Base-by-base conservation (phyloP, 1,140 invertebrate genomes). In the Hyposmocoma kahamanoa region DNA sequence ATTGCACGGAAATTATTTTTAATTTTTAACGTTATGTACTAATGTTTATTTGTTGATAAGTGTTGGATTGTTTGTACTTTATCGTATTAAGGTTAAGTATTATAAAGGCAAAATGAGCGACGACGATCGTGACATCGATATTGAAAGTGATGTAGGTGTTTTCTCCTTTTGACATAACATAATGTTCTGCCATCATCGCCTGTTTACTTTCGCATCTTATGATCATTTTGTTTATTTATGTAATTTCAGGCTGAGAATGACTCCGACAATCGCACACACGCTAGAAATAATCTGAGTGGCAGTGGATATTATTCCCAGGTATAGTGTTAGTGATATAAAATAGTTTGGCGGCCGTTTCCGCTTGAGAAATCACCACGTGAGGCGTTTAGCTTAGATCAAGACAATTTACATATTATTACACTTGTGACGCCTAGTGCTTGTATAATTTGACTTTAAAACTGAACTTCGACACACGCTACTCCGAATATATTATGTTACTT, bases 81-180 rank as follows among this genome's bases (percentile, higher is more conserved):
- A n/a, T n/a, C n/a, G n/a, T n/a, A n/a, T n/a, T n/a, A n/a, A n/a
- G n/a, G n/a, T n/a, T n/a, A n/a, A n/a, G n/a, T n/a, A n/a, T n/a
- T n/a, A n/a, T n/a, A 36, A 17, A 17, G 15, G 32, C 32, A 84
- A 78, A 75, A 95, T 96, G 93, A 96, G 94, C 81, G 95, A 96
- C 83, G 95, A 97, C 85, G 95, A 97, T 79, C 89, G 94, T 59
- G 95, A 97, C 76, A 95, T 96, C 75, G 95, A 96, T 84, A 95
- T 97, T 61, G 94, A 96, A 87, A 96, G 95, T 88, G 95, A 96
- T 89, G 95, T 96, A 89, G 90, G 92, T 89, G 60, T 62, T 65
- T 53, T 69, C 52, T 50, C 53, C 47, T 53, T 54, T 50, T 56
- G 54, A 53, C 34, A 47, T 17, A 26, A 43, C 18, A 34, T 17